Percentiles rank a stretch among this genome's conserved stretches.
These are phyloP conservation scores for Leptosomus discolor DNA, from an alignment of 2,113 vertebrate genomes.

Conservation along the genomic window DNA sequence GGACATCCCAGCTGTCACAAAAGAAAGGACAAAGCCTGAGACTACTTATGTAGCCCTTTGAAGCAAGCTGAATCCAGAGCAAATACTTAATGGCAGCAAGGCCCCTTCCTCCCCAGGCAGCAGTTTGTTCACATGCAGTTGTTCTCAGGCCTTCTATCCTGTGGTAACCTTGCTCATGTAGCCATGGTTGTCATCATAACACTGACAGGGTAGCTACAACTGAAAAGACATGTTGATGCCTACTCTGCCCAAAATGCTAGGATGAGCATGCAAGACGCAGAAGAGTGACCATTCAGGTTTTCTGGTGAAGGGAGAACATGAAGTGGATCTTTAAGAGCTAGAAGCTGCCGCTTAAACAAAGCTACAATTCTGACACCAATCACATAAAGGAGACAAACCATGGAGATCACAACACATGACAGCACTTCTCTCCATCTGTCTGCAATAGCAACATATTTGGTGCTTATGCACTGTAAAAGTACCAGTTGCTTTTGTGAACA, in stretches of 20 bases:
- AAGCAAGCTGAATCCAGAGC: neutral
- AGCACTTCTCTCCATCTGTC: neutral
- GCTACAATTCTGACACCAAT: neutral
- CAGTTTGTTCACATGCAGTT: neutral
- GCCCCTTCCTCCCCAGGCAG: neutral
- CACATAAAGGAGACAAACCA: neutral
- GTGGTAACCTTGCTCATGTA: neutral
- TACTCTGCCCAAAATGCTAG: neutral
- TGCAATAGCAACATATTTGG: neutral
- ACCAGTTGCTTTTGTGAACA: neutral
- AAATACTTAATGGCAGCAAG: neutral
- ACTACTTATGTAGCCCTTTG: neutral
- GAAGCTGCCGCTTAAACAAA: neutral
- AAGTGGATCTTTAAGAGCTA: neutral
- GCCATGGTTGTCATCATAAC: neutral
- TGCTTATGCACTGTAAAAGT: neutral
- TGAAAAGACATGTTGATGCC: neutral
- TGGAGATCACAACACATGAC: neutral
- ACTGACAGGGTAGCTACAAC: neutral
- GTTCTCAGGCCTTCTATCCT: neutral
- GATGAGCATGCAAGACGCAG: neutral
- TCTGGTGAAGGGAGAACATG: neutral
- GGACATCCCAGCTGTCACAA: neutral
- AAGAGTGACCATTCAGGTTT: neutral
- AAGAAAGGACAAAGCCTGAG: neutral